Percentiles rank a stretch among this genome's conserved stretches.
Evolutionary conservation across 2,113 vertebrate genomes (phyloP).

Genomic region (Varanus salvator): DNA sequence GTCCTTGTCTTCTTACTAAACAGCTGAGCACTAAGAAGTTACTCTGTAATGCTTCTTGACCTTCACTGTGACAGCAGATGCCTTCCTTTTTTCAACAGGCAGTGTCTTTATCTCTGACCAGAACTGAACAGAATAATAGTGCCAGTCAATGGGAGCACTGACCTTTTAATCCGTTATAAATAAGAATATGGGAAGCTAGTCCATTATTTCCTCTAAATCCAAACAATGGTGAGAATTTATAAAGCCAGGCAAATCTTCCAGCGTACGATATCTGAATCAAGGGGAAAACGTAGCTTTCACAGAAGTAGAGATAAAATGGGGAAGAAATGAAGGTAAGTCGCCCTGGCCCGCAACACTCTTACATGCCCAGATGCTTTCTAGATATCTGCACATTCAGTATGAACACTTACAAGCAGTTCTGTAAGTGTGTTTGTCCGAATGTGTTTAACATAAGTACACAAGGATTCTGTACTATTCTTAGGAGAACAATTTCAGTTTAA

Average conservation of each 20-base stretch:
- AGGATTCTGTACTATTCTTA: neutral
- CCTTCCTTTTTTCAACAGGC: neutral
- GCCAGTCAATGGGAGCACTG: neutral
- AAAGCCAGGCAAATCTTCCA: neutral
- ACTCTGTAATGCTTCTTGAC: constrained; percentile 10
- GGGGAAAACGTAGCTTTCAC: too few species aligned
- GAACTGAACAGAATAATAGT: constrained; percentile 10
- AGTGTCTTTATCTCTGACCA: neutral
- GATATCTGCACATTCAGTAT: too few species aligned
- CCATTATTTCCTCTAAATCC: neutral
- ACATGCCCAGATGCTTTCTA: too few species aligned
- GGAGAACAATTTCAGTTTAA: neutral
- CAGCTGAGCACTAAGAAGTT: neutral
- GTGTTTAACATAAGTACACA: too few species aligned
- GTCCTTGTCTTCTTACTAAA: neutral
- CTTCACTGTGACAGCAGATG: neutral
- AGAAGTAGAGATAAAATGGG: too few species aligned
- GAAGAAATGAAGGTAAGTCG: too few species aligned
- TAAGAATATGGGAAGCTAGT: neutral
- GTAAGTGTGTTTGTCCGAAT: too few species aligned
- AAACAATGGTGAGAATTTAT: constrained; percentile 5
- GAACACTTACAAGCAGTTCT: too few species aligned
- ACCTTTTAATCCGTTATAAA: constrained; percentile 9
- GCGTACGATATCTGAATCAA: neutral
- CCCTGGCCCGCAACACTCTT: too few species aligned